Evolutionary conservation across 2,888 invertebrate genomes (phyloP), one percentile per base, ranked within the genome.

Genomic region (Crematogaster levior): DNA sequence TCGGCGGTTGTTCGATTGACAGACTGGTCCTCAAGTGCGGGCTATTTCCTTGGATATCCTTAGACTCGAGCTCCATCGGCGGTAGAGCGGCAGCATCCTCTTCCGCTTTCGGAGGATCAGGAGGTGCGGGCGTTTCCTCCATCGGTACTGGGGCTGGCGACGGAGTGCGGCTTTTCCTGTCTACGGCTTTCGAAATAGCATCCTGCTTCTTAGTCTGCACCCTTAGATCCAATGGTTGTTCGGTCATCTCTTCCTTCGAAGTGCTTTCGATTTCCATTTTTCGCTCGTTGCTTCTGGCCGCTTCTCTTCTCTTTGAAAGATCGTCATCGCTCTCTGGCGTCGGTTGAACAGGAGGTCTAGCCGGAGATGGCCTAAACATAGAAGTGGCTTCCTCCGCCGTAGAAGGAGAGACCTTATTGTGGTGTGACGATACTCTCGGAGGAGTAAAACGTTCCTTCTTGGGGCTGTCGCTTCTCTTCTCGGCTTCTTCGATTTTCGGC

Each of bases 381-480:
- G 96, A 95, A 12, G 95, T 95, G 0, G 96, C 96, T 93, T 97
- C 97, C 91, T 97, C 97, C 9, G 95, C 96, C 3, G 96, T 96
- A 7, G 96, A 96, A 12, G 97, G 96, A 48, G 97, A 97, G 15
- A 96, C 96, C 91, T 97, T 97, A 85, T 92, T 95, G 40, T 56
- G 95, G 90, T 87, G 92, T 0, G 80, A 92, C 43, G 63, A 90
- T 27, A 95, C 91, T 88, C 96, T 95, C 0, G 96, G 96, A 5
- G 96, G 96, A 1, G 96, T 96, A 73, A 95, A 94, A 70, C 96
- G 94, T 70, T 96, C 95, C 84, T 95, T 96, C 34, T 95, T 95
- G 9, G 95, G 94, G 88, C 96, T 95, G 74, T 95, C 96, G 83
- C 95, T 95, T 87, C 95, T 95, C 48, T 96, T 95, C 83, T 95